These are phyloP conservation scores for Alexandromys fortis DNA, from an alignment of 2,113 vertebrate genomes.

Conservation along the genomic window DNA sequence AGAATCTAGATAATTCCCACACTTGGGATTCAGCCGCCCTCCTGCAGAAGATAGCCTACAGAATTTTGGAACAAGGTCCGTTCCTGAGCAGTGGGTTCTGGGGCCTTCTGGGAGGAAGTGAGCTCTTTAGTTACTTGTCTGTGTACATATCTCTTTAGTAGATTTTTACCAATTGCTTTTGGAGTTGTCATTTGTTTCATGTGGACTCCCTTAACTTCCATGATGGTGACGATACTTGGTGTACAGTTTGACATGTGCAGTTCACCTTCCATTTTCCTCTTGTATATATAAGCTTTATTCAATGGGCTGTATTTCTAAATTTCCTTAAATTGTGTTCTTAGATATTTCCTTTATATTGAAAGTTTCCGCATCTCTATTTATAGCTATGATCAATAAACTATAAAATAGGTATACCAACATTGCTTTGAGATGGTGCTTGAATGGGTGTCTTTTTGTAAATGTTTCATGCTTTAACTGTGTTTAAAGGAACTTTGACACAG, in stretches of 20 bases:
- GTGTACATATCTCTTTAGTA: background rate
- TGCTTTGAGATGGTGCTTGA: constrained; percentile 46
- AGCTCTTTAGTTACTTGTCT: constrained; percentile 49
- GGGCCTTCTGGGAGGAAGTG: background rate
- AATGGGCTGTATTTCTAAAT: background rate
- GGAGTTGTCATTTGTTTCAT: constrained; percentile 26
- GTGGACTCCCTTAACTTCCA: constrained; percentile 14
- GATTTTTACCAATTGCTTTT: constrained; percentile 25
- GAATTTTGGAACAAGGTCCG: background rate
- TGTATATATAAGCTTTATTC: constrained; percentile 3
- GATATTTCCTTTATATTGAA: constrained; percentile 61
- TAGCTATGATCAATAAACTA: constrained; percentile 44
- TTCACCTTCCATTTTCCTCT: constrained; percentile 13
- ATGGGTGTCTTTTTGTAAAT: constrained; percentile 33
- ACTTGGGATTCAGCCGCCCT: background rate
- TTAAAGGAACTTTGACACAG: background rate
- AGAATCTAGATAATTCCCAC: constrained; percentile 12
- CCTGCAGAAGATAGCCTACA: constrained; percentile 40
- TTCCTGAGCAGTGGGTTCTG: constrained; percentile 44
- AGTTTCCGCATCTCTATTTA: constrained; percentile 35
- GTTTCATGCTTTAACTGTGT: constrained; percentile 56
- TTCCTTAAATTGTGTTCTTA: constrained; percentile 52
- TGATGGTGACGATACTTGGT: background rate
- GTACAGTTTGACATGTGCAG: background rate
- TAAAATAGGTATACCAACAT: constrained; percentile 2